Conservation (phyloP, 2,113 vertebrate species). For the Ageneiosus marmoratus region DNA sequence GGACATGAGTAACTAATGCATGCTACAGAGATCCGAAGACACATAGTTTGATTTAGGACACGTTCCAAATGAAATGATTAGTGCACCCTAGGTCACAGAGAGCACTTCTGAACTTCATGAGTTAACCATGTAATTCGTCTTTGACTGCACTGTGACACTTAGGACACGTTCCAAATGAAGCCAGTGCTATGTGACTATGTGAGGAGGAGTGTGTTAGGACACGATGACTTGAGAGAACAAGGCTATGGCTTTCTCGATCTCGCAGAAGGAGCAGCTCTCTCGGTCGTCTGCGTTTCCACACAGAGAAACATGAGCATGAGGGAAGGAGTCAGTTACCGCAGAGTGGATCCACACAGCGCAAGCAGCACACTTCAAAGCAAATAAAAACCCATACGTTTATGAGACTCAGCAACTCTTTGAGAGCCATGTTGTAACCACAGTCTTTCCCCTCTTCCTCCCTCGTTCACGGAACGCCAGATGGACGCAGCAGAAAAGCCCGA, state of each 20-base stretch:
- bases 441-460: slow-evolving; percentile 30
- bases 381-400: slow-evolving; percentile 20
- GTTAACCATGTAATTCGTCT: no score
- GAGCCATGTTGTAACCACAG: slow-evolving; percentile 34
- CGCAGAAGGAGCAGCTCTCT: background rate
- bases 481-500: slow-evolving; percentile 19
- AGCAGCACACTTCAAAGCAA: slow-evolving; percentile 28
- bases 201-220: background rate
- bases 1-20: no score
- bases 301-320: slow-evolving; percentile 19
- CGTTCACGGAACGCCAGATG: slow-evolving; percentile 36
- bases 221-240: background rate
- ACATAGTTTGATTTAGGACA: no score
- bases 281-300: background rate
- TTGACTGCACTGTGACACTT: no score
- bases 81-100: no score
- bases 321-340: background rate
- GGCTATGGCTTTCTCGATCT: background rate
- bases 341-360: background rate
- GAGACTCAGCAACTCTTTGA: slow-evolving; percentile 36
- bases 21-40: no score
- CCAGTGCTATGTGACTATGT: background rate
- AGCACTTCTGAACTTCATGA: no score
- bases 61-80: no score
- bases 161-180: no score